Base-by-base conservation (phyloP, 2,888 invertebrate species). In the Hemithea aestivaria region DNA sequence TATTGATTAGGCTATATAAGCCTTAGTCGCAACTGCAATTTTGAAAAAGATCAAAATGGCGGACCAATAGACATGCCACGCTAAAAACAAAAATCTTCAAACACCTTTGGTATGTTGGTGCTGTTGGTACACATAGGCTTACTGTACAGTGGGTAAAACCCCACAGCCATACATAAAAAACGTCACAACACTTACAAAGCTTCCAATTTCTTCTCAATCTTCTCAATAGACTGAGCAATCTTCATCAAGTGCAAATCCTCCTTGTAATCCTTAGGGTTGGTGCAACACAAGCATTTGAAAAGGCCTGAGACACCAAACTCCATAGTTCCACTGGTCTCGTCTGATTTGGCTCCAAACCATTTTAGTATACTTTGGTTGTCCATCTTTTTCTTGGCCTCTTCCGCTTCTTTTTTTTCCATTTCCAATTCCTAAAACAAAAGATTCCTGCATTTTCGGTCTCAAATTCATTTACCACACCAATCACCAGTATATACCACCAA, bases 221-320 rank as follows among this genome's bases (percentile, higher is more conserved):
- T 90, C 33, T 95, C 94, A 50, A 96, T 76, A 0, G 94, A 91
- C 40, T 93, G 93, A 0, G 94, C 92, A 34, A 96, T 96, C 41
- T 93, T 91, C 16, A 94, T 89, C 1, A 96, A 84, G 69, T 96
- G 96, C 35, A 94, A 89, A 49, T 95, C 93, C 52, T 97, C 96
- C 56, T 95, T 94, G 10, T 93, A 92, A 6, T 95, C 92, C 61
- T 94, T 94, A 5, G 95, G 95, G 65, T 96, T 95, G 0, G 96
- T 96, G 66, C 96, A 97, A 45, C 96, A 90, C 89, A 96, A 91
- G 58, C 95, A 94, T 35, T 93, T 93, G 84, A 96, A 96, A 1
- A 97, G 81, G 0, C 96, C 96, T 3, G 96, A 92, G 12, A 96
- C 79, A 0, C 94, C 93, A 53, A 95, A 91, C 72, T 96, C 96